phyloP scores from a whole-genome alignment of 2,113 vertebrate species.

The Amblyopsis rosae region DNA sequence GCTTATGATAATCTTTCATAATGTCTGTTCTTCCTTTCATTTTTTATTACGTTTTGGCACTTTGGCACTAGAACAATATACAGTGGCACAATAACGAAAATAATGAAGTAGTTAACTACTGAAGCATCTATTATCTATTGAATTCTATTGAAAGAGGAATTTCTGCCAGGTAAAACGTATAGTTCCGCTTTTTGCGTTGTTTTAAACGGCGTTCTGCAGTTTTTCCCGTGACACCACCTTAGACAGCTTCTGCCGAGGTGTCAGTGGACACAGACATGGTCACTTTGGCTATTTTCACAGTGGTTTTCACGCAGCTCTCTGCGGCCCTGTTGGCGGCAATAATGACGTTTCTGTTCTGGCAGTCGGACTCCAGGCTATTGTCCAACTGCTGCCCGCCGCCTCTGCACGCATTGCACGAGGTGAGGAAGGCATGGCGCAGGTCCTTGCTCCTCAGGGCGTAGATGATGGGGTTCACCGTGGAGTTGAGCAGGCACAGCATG shows the following conservation, averaged over 20 bases:
- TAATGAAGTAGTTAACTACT: constrained; percentile 44
- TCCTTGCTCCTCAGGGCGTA: constrained; percentile 98
- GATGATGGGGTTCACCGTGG: constrained; percentile 98
- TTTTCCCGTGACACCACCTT: constrained; percentile 51
- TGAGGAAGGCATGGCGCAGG: constrained; percentile 93
- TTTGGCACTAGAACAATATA: constrained; percentile 64
- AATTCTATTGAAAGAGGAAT: constrained; percentile 37
- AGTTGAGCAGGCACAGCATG: constrained; percentile 98
- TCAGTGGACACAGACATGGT: constrained; percentile 99
- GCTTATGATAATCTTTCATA: constrained; percentile 54
- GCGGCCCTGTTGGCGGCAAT: constrained; percentile 92
- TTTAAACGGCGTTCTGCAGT: constrained; percentile 51
- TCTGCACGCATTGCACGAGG: constrained; percentile 89
- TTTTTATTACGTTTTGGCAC: constrained; percentile 74
- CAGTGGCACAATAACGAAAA: constrained; percentile 48
- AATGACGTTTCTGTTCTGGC: constrained; percentile 88
- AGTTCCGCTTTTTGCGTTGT: constrained; percentile 39
- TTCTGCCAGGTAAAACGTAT: constrained; percentile 19
- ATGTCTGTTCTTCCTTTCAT: constrained; percentile 48
- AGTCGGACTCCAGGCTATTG: constrained; percentile 98
- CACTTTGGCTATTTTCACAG: constrained; percentile 99
- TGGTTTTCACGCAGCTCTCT: constrained; percentile 97
- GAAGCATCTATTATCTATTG: constrained; percentile 52
- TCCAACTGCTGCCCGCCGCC: constrained; percentile 89
- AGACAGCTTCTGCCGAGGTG: constrained; percentile 95